Conservation (phyloP, 2,113 vertebrate species). For the Laticauda laticaudata region DNA sequence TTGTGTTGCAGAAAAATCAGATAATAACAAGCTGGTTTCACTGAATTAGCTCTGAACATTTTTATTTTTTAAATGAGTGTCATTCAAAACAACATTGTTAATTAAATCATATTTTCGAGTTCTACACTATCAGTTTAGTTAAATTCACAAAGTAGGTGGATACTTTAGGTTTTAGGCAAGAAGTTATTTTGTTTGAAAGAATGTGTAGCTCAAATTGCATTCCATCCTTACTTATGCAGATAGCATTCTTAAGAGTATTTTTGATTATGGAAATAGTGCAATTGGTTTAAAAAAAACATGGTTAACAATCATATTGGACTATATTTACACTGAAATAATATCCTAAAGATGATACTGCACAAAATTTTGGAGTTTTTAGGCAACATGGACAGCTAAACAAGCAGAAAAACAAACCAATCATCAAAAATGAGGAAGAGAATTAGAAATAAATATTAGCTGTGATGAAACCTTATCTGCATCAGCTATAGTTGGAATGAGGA, state of each 20-base stretch:
- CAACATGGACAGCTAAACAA: background rate
- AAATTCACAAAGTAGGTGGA: background rate
- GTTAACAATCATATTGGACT: background rate
- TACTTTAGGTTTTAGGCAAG: background rate
- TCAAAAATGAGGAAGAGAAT: background rate
- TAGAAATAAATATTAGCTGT: background rate
- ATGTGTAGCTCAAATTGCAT: background rate
- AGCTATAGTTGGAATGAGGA: background rate
- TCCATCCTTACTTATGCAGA: background rate
- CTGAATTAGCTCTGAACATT: background rate
- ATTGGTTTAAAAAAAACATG: background rate
- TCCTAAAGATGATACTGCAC: background rate
- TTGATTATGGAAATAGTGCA: background rate
- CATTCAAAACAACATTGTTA: background rate
- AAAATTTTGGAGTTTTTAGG: background rate
- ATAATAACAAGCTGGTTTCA: background rate
- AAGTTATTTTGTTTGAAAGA: background rate
- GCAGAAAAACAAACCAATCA: background rate
- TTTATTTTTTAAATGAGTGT: background rate
- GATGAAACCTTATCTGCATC: background rate
- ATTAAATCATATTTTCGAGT: background rate
- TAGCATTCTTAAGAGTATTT: background rate
- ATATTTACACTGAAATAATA: background rate
- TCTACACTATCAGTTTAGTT: background rate
- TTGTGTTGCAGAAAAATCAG: slow-evolving; percentile 12